Evolutionary conservation across 1,140 invertebrate species (phyloP).

Genomic region (Cotesia glomerata): DNA sequence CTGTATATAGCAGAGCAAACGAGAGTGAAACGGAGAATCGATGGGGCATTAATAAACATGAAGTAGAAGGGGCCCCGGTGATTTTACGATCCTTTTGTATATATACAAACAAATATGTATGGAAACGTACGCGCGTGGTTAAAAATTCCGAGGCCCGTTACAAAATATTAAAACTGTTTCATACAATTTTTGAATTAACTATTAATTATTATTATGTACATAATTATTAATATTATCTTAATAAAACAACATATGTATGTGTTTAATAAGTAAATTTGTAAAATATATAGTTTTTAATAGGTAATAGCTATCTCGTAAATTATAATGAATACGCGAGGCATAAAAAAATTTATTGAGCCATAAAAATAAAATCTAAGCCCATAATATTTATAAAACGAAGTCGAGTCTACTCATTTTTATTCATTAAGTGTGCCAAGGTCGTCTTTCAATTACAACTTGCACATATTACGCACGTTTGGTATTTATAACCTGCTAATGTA

Average conservation of each 20-base stretch:
- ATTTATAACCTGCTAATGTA: slow-evolving; percentile 14
- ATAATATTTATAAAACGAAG: too few species aligned
- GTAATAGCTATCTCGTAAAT: too few species aligned
- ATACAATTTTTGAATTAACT: too few species aligned
- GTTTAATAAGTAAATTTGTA: too few species aligned
- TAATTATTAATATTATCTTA: too few species aligned
- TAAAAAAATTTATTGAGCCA: slow-evolving; percentile 10
- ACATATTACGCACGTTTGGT: slow-evolving; percentile 15
- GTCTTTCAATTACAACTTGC: slow-evolving; percentile 21
- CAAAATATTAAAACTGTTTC: too few species aligned
- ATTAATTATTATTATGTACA: too few species aligned
- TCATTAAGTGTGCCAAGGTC: slow-evolving; percentile 23
- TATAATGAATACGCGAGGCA: too few species aligned
- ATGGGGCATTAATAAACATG: slow-evolving; percentile 32
- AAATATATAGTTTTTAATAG: too few species aligned
- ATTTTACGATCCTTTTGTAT: slow-evolving; percentile 7
- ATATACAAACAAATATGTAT: not conserved
- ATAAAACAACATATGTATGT: too few species aligned
- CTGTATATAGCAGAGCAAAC: not conserved
- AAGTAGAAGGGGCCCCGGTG: slow-evolving; percentile 8
- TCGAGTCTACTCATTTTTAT: too few species aligned
- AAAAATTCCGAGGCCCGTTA: too few species aligned
- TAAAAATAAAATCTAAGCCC: slow-evolving; percentile 2
- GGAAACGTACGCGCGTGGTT: not conserved
- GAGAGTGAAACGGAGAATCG: slow-evolving; percentile 29